phyloP scores from a whole-genome alignment of 2,888 invertebrate genomes.

The Pseudococcus jackbeardsleyi region DNA sequence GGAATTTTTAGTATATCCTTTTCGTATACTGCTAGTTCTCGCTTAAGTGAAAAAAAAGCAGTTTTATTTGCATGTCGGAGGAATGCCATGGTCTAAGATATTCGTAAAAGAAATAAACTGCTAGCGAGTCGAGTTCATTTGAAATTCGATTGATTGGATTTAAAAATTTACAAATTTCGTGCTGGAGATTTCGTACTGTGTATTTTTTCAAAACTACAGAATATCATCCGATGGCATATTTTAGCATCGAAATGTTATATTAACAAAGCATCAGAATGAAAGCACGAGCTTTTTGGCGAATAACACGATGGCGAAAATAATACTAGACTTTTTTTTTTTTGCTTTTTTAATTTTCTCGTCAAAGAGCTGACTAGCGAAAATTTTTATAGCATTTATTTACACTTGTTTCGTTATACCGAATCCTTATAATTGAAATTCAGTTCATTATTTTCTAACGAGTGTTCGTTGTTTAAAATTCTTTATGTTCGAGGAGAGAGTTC shows the following conservation, averaged over 20 bases:
- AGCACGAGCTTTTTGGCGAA: not conserved
- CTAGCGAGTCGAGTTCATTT: not conserved
- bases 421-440: conserved; percentile 46
- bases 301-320: not conserved
- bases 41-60: not conserved
- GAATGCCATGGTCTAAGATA: not conserved
- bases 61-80: not conserved
- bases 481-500: not conserved
- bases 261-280: not conserved
- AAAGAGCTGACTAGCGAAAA: conserved; percentile 25
- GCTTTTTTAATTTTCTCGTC: conserved; percentile 36
- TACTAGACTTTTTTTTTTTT: conserved; percentile 2
- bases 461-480: conserved; percentile 46
- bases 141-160: conserved; percentile 11
- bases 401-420: conserved; percentile 46
- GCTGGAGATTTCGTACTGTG: not conserved
- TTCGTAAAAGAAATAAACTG: not conserved
- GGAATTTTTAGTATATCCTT: not conserved
- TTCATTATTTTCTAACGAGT: conserved; percentile 59
- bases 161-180: not conserved
- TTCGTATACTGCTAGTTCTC: not conserved
- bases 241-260: not conserved
- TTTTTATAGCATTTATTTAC: conserved; percentile 57
- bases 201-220: not conserved
- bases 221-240: conserved; percentile 11